phyloP scores from a whole-genome alignment of 2,113 vertebrate genomes.

The Syngnathus floridae region DNA sequence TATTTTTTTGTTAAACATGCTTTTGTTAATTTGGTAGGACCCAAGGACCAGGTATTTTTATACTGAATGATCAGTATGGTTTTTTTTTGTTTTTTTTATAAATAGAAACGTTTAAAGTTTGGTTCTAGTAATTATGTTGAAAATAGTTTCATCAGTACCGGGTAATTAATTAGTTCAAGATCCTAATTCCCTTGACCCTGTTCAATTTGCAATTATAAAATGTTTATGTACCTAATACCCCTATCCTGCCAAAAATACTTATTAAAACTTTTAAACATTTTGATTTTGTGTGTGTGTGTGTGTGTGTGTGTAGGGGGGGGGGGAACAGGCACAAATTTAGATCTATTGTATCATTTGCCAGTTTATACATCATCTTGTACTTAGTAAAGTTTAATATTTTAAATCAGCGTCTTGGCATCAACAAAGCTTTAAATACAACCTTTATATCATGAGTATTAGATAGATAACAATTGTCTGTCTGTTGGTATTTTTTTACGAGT shows the following conservation, averaged over 20 bases:
- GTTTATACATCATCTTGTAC: neutral
- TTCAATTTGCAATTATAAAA: no score
- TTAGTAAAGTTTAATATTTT: neutral
- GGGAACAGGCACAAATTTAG: neutral
- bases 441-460: neutral
- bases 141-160: neutral
- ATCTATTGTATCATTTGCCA: neutral
- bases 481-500: neutral
- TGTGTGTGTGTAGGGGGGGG: no score
- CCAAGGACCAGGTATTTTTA: no score
- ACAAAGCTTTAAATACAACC: neutral
- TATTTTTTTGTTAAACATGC: neutral
- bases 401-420: neutral
- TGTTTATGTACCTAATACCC: no score
- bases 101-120: no score
- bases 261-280: no score
- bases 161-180: neutral
- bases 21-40: neutral
- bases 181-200: neutral
- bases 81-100: neutral
- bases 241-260: no score
- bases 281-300: no score
- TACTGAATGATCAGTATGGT: neutral
- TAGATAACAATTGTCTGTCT: neutral
- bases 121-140: neutral